phyloP scores from a whole-genome alignment of 1,140 invertebrate genomes.

The Drosophila seguyi region DNA sequence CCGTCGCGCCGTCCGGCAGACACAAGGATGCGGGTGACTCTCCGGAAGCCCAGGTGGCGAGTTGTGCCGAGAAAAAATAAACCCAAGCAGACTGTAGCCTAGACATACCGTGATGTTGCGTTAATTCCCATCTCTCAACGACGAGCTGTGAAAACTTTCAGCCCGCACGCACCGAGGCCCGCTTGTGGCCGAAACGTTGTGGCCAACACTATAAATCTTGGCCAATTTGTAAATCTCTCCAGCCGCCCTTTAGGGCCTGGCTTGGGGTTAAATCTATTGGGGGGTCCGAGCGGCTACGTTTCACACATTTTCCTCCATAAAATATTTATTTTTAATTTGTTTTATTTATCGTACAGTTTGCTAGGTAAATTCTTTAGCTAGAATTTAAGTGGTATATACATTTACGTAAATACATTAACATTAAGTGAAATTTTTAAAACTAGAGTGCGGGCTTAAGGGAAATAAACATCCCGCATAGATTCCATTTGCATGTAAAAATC shows the following conservation, averaged over 20 bases:
- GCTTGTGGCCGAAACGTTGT: slow-evolving; percentile 30
- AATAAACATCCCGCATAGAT: background rate
- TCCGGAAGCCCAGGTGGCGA: slow-evolving; percentile 33
- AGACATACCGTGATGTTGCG: slow-evolving; percentile 37
- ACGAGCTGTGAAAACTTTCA: slow-evolving; percentile 33
- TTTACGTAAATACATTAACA: background rate
- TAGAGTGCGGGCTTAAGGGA: background rate
- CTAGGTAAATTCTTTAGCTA: background rate
- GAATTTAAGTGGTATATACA: background rate
- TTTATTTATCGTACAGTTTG: slow-evolving; percentile 28
- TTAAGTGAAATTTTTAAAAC: no score
- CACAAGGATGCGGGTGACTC: slow-evolving; percentile 2
- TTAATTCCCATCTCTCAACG: slow-evolving; percentile 50
- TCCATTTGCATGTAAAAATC: background rate
- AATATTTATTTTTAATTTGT: slow-evolving; percentile 65
- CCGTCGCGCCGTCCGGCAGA: slow-evolving; percentile 31
- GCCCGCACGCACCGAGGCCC: slow-evolving; percentile 14
- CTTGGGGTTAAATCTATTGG: slow-evolving; percentile 6
- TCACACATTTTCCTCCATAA: slow-evolving; percentile 42
- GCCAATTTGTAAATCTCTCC: slow-evolving; percentile 68
- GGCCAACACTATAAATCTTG: slow-evolving; percentile 70
- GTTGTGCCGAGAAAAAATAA: slow-evolving; percentile 14
- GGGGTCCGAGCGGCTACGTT: slow-evolving; percentile 15
- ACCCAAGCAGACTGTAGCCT: slow-evolving; percentile 18
- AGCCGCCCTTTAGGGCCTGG: slow-evolving; percentile 7